Evolutionary conservation across 1,140 invertebrate species (phyloP), one percentile per base, ranked within the genome.

Genomic region (Telenomus remus): DNA sequence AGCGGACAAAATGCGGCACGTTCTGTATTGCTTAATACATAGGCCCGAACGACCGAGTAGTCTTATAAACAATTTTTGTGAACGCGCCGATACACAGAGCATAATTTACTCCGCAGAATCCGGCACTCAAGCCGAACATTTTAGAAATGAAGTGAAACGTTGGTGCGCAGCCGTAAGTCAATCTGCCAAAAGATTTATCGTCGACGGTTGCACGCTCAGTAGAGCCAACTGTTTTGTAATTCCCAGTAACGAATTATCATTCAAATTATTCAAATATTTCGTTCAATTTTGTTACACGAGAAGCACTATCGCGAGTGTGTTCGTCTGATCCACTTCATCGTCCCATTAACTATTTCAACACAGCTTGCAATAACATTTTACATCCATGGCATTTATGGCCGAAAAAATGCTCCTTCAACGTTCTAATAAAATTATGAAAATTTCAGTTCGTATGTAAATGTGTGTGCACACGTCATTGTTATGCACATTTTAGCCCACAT

Each of bases 11-110:
- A 51, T 8, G 42, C 33, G 50, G 39, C 50, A 48, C 43, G 44
- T 53, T 54, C 47, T 13, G 9, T 63, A 64, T 51, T 39, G 27
- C n/a, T 63, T 63, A 63, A 63, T 63, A 51, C 51, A 63, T 63
- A 39, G 51, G 44, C 13, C 11, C 37, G 13, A 34, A 43, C 46
- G 44, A 27, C 11, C 19, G 47, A 61, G 57, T 61, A 39, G 15
- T 51, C 35, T 61, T 51, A 50, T 50, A 42, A 61, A 43, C 11
- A 14, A 51, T 61, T 61, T 61, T 61, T 61, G 9, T 14, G 12
- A 33, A 43, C 34, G 47, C 37, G 10, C 16, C 15, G 4, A 59
- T 16, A 48, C 44, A 48, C 19, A 15, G 44, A 27, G 33, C 46
- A 9, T 61, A 61, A 61, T 61, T 50, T 61, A 61, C 43, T 61